phyloP scores from a whole-genome alignment of 2,797 vertebrate genomes.

The Micromesistius poutassou region DNA sequence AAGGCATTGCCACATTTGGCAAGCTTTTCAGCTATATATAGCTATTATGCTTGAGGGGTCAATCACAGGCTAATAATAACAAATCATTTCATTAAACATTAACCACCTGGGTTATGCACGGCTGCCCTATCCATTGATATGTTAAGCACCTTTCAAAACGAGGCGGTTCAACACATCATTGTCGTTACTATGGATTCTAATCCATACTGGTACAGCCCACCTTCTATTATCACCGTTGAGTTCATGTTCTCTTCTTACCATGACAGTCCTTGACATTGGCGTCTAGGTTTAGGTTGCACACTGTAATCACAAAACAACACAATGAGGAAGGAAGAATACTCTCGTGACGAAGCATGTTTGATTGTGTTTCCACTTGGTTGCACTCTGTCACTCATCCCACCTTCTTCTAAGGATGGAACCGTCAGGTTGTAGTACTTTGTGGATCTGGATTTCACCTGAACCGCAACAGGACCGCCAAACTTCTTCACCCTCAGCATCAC shows the following conservation, averaged over 20 bases:
- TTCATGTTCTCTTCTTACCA: constrained; percentile 35
- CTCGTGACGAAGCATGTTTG: not conserved
- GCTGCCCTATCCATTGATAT: not conserved
- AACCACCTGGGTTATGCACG: not conserved
- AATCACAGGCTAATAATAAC: not conserved
- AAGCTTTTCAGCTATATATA: not conserved
- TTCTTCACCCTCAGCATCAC: constrained; percentile 50
- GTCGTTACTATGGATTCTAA: not conserved
- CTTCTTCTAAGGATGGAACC: constrained; percentile 51
- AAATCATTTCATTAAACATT: not conserved
- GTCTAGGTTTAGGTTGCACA: constrained; percentile 32
- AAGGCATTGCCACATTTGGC: not conserved
- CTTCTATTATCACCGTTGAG: not conserved
- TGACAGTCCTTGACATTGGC: constrained; percentile 22
- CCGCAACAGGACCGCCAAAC: constrained; percentile 50
- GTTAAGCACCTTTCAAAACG: not conserved
- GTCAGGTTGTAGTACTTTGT: constrained; percentile 31
- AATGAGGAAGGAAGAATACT: not conserved
- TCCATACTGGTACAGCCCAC: not conserved
- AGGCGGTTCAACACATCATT: not conserved
- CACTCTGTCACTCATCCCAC: constrained; percentile 35
- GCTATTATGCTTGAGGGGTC: not conserved
- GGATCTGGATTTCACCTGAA: constrained; percentile 32
- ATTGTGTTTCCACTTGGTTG: not conserved
- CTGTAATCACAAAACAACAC: constrained; percentile 31